These are phyloP conservation scores for Xestia c-nigrum DNA, from an alignment of 2,888 invertebrate species.

Conservation along the genomic window DNA sequence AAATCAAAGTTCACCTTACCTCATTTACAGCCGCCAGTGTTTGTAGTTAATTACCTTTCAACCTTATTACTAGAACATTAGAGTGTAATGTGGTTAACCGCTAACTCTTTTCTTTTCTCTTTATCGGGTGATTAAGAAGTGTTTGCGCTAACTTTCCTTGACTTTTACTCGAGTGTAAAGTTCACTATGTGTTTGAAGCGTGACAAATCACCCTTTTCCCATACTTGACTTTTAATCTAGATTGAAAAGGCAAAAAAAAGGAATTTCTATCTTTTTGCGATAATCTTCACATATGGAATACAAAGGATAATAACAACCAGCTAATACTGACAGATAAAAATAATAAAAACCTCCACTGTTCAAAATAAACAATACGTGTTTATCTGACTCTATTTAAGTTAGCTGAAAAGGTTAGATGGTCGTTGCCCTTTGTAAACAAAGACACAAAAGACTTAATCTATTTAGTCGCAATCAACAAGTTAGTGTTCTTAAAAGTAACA, in stretches of 20 bases:
- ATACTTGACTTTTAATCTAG: slow-evolving; percentile 6
- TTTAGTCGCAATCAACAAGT: too few species aligned
- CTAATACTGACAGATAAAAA: not conserved
- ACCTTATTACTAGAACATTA: not conserved
- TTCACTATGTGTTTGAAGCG: slow-evolving; percentile 1
- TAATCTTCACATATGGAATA: not conserved
- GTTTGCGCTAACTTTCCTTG: not conserved
- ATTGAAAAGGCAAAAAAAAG: not conserved
- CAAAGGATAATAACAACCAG: not conserved
- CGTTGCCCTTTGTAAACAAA: not conserved
- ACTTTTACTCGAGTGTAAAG: not conserved
- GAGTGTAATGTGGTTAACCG: not conserved
- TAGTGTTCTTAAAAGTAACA: not conserved
- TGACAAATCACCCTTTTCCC: slow-evolving; percentile 9
- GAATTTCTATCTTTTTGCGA: not conserved
- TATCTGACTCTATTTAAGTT: not conserved
- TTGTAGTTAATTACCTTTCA: not conserved
- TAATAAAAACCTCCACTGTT: not conserved
- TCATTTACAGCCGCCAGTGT: not conserved
- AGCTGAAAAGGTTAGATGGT: not conserved
- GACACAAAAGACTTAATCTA: not conserved
- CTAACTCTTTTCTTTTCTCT: too few species aligned
- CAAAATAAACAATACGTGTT: not conserved
- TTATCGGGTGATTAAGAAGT: not conserved
- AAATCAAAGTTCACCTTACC: not conserved